Evolutionary conservation across 2,888 invertebrate species (phyloP).

Genomic region (Leistus spinibarbis): DNA sequence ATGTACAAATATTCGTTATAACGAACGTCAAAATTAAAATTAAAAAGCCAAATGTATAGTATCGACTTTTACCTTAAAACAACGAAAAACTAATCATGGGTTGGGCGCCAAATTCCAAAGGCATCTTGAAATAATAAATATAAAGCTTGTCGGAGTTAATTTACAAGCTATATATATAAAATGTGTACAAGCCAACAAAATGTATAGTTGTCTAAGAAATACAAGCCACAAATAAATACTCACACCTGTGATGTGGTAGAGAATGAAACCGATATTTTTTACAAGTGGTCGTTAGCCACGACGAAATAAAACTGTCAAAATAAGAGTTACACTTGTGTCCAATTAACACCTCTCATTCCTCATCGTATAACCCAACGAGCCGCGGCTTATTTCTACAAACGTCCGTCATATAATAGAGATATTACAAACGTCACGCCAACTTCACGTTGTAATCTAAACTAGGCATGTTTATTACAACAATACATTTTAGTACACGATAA

Average conservation of each 20-base stretch:
- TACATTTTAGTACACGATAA: conserved; percentile 36
- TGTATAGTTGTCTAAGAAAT: not conserved
- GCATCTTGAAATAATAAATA: no score
- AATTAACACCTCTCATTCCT: conserved; percentile 28
- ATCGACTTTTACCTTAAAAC: no score
- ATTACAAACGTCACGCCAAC: conserved; percentile 25
- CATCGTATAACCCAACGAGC: not conserved
- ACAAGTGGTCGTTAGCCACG: not conserved
- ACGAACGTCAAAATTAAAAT: no score
- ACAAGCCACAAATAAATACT: not conserved
- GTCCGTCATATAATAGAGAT: conserved; percentile 29
- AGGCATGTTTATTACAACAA: conserved; percentile 36
- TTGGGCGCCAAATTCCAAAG: no score
- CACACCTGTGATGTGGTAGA: not conserved
- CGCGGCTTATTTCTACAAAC: conserved; percentile 13
- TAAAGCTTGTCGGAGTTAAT: no score
- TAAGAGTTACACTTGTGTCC: conserved; percentile 17
- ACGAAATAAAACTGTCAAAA: conserved; percentile 30
- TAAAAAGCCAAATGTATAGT: no score
- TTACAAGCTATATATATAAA: no score
- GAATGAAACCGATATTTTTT: not conserved
- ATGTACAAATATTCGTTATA: no score
- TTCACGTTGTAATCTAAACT: conserved; percentile 24
- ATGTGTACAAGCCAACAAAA: not conserved
- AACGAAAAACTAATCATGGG: no score